Conservation (phyloP, 2,888 invertebrate genomes). For the Diloba caeruleocephala region DNA sequence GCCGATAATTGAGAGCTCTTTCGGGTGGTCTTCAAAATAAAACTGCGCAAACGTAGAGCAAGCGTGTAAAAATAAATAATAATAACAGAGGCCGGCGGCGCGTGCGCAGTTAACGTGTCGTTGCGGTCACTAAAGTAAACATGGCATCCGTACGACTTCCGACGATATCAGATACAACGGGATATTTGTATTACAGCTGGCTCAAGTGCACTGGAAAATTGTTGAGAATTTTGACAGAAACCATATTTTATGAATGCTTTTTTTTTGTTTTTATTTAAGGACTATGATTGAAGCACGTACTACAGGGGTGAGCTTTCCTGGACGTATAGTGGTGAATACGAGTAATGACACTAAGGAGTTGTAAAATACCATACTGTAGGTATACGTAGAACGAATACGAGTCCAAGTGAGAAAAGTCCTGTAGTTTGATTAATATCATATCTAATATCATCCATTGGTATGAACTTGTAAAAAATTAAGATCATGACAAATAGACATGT, state of each 20-base stretch:
- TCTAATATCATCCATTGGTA: too few species aligned
- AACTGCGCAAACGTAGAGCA: slow-evolving; percentile 56
- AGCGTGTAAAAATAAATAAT: slow-evolving; percentile 82
- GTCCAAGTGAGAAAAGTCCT: too few species aligned
- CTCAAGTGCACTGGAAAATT: slow-evolving; percentile 43
- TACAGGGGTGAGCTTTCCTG: too few species aligned
- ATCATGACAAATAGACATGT: too few species aligned
- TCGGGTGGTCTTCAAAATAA: slow-evolving; percentile 80
- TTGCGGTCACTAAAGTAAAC: slow-evolving; percentile 83
- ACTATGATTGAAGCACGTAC: too few species aligned
- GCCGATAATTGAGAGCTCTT: slow-evolving; percentile 34
- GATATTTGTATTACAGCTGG: slow-evolving; percentile 38
- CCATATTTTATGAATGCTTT: neutral
- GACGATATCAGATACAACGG: slow-evolving; percentile 65
- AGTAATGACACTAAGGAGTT: too few species aligned
- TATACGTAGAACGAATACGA: too few species aligned
- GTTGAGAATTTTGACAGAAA: neutral
- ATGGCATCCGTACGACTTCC: slow-evolving; percentile 83
- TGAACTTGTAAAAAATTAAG: too few species aligned
- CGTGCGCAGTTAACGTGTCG: slow-evolving; percentile 65
- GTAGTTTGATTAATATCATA: too few species aligned
- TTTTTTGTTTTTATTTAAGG: neutral
- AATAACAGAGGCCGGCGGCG: slow-evolving; percentile 75
- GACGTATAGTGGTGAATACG: too few species aligned
- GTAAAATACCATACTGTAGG: too few species aligned